These are phyloP conservation scores for Rhabdomys dilectus DNA, from an alignment of 2,113 vertebrate species.

Conservation along the genomic window DNA sequence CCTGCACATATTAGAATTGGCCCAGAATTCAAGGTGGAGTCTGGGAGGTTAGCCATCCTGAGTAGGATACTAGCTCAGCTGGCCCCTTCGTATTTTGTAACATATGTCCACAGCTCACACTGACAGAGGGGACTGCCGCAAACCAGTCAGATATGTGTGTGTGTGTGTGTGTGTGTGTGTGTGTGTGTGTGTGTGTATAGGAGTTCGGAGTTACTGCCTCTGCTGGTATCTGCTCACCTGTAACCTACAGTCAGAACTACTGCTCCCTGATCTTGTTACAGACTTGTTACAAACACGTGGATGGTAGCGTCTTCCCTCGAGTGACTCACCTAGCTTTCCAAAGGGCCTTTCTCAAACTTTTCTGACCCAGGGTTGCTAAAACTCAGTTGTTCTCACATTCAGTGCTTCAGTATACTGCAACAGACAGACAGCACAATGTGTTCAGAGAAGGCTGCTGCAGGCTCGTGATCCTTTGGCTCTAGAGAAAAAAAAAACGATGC, in stretches of 20 bases:
- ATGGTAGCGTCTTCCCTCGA: background rate
- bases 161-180: background rate
- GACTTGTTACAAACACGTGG: background rate
- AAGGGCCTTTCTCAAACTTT: slow-evolving; percentile 6
- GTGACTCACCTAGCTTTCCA: background rate
- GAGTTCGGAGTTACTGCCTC: background rate
- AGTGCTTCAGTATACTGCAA: background rate
- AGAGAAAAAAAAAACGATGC: background rate
- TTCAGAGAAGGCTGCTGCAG: slow-evolving; percentile 6
- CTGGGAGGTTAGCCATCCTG: background rate
- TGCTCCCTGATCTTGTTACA: background rate
- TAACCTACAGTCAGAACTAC: background rate
- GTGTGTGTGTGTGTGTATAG: background rate
- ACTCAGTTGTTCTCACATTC: background rate
- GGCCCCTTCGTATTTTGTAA: background rate
- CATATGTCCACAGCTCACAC: background rate
- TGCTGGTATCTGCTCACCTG: background rate
- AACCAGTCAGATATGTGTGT: background rate
- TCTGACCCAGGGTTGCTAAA: slow-evolving; percentile 37
- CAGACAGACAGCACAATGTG: background rate
- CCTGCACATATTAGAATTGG: background rate
- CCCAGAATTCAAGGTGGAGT: slow-evolving; percentile 22
- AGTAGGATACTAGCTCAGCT: background rate
- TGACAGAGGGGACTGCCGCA: background rate
- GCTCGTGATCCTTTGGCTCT: background rate